Evolutionary conservation across 2,797 vertebrate species (phyloP), one percentile per base, ranked within the genome.

Genomic region (Notamacropus eugenii): DNA sequence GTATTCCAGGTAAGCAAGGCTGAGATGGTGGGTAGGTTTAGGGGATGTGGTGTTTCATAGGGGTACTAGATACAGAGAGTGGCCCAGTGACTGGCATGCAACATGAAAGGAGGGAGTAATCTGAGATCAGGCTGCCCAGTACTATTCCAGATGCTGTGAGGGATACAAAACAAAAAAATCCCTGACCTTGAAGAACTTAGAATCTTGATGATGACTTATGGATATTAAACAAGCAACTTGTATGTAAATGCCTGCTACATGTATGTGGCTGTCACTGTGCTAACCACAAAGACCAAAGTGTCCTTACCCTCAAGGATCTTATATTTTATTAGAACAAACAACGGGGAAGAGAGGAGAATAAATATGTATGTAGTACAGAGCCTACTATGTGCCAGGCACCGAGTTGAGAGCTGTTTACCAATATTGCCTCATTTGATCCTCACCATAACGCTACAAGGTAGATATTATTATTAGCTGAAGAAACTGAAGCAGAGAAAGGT

Each of bases 61-160:
- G n/a, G 16, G 8, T 40, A 19, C 67, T 74, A 74, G 19, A 19
- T 8, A 74, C 34, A 74, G 16, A 74, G n/a, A 74, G 2, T 40
- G n/a, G 2, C n/a, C 67, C 67, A 74, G 6, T 40, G n/a, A 74
- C 16, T 40, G 34, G 14, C 6, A 19, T 0, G 0, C 14, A 2
- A 82, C 22, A 82, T 40, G 92, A 55, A 31, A 54, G 90, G 40
- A 58, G 52, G 31, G 2, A 40, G 91, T 62, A n/a, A 91, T 54
- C 2, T 57, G 55, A 57, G 16, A 74, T 46, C 34, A 40, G 3
- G 87, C 87, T 95, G 90, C 93, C 87, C 9, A 54, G 90, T 14
- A 92, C 11, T 16, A 2, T 92, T 82, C 46, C 93, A 3, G 56
- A 95, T 58, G 90, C 55, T 95, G 55, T 92, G 28, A 95, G 59